Percentiles rank a stretch among this genome's conserved stretches.
Evolutionary conservation across 1,140 invertebrate species (phyloP).

Genomic region (Nasonia longicornis): DNA sequence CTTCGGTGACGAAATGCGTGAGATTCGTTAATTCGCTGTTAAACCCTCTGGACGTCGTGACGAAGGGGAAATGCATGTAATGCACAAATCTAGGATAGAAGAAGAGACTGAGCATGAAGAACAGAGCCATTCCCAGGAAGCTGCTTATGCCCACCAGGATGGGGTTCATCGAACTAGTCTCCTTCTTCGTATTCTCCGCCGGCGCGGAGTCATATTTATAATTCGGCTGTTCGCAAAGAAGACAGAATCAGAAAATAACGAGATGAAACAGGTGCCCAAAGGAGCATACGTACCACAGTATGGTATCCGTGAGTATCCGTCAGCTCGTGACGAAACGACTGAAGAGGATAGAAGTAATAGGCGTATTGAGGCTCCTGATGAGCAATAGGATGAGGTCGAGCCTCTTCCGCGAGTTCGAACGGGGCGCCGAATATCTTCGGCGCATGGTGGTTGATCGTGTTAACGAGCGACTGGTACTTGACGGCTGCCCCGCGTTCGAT

Average conservation of each 20-base stretch:
- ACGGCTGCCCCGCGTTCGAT: constrained; percentile 30
- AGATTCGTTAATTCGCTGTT: neutral
- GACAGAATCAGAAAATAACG: neutral
- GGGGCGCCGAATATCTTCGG: neutral
- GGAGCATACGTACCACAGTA: constrained; percentile 16
- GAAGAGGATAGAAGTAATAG: constrained; percentile 46
- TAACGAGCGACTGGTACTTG: constrained; percentile 25
- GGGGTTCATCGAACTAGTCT: constrained; percentile 39
- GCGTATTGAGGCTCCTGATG: constrained; percentile 24
- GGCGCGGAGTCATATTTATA: constrained; percentile 13
- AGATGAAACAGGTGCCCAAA: neutral
- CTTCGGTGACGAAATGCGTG: constrained; percentile 34
- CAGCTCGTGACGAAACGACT: constrained; percentile 41
- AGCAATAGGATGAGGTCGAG: neutral
- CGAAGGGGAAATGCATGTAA: constrained; percentile 34
- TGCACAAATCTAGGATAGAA: constrained; percentile 41
- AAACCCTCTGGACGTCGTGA: constrained; percentile 10
- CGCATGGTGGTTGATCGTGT: neutral
- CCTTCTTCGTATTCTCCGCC: constrained; percentile 27
- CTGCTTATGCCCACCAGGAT: constrained; percentile 43
- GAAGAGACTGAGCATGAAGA: constrained; percentile 42
- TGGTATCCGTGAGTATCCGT: constrained; percentile 31
- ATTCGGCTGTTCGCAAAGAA: constrained; percentile 30
- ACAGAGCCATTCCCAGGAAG: constrained; percentile 45
- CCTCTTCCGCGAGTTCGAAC: neutral